Base-by-base conservation (phyloP, 2,797 vertebrate species). In the Arvicola amphibius region DNA sequence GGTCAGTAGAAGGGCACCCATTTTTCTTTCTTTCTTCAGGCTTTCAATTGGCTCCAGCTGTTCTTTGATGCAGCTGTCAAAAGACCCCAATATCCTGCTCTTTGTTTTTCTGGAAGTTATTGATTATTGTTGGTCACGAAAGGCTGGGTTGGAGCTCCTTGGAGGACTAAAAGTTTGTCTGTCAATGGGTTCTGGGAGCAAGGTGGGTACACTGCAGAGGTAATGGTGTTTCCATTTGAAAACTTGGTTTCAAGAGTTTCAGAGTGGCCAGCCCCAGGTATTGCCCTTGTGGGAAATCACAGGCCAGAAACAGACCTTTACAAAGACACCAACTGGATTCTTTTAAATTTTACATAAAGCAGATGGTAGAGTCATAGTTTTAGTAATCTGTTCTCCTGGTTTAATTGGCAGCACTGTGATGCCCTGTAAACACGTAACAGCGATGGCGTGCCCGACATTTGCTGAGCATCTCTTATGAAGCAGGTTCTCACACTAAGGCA, bases 11-110 rank as follows among this genome's bases (percentile, higher is more conserved):
- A 87, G 63, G 74, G 32, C 40, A 43, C 84, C 96, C 91, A 95
- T 97, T 97, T 97, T 97, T 97, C 96, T 98, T 97, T 94, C 96
- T 97, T 97, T 97, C 95, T 94, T 96, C 95, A 88, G 46, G 71
- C 65, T 95, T 92, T 80, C 95, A 97, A 97, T 96, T 97, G 90
- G 88, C 97, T 96, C 95, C 97, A 97, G 96, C 97, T 97, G 96
- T 97, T 95, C 91, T 96, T 96, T 96, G 94, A 92, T 92, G 80
- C 90, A 84, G 71, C 91, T 91, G 96, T 94, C 91, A 94, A 88
- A 96, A 96, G 97, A 98, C 87, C 97, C 87, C 94, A 97, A 97
- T 97, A 97, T 97, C 96, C 97, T 97, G 94, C 94, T 91, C 81
- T 97, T 95, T 96, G 90, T 91, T 92, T 97, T 88, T 76, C 87